These are phyloP conservation scores for Forpus xanthops DNA, from an alignment of 2,797 vertebrate species.

Conservation along the genomic window DNA sequence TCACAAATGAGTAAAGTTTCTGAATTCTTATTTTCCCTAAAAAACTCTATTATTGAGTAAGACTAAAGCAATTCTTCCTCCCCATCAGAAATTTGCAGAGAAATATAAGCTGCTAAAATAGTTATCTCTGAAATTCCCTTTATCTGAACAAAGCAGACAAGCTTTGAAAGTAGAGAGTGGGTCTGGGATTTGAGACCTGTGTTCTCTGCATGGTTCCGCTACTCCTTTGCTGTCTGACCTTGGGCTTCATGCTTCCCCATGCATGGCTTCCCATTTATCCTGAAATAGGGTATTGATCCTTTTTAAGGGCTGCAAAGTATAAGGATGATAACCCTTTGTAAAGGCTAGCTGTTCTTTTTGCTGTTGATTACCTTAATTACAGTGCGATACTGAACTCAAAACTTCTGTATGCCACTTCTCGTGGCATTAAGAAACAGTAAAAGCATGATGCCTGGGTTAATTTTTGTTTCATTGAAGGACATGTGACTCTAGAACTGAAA, in stretches of 20 bases:
- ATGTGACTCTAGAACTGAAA: background rate
- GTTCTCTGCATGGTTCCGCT: background rate
- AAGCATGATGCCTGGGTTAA: background rate
- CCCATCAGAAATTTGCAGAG: background rate
- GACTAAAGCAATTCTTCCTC: background rate
- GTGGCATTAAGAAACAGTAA: background rate
- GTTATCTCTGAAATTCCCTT: background rate
- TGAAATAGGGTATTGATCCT: background rate
- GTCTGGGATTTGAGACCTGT: background rate
- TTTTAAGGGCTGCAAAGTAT: background rate
- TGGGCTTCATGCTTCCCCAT: background rate
- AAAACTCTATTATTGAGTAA: background rate
- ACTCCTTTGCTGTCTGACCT: background rate
- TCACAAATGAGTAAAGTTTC: background rate
- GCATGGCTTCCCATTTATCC: background rate
- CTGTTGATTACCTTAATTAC: background rate
- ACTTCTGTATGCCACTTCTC: rapidly evolving
- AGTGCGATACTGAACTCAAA: background rate
- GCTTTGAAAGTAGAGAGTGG: background rate
- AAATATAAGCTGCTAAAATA: background rate
- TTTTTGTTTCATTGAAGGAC: background rate
- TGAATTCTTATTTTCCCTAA: background rate
- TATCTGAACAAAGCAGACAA: background rate
- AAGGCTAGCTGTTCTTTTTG: background rate
- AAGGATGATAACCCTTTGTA: background rate